A percentile compares a stretch with the other conserved stretches of the same genome.
These are phyloP conservation scores for Delia radicum DNA, from an alignment of 1,140 invertebrate genomes.

Conservation along the genomic window DNA sequence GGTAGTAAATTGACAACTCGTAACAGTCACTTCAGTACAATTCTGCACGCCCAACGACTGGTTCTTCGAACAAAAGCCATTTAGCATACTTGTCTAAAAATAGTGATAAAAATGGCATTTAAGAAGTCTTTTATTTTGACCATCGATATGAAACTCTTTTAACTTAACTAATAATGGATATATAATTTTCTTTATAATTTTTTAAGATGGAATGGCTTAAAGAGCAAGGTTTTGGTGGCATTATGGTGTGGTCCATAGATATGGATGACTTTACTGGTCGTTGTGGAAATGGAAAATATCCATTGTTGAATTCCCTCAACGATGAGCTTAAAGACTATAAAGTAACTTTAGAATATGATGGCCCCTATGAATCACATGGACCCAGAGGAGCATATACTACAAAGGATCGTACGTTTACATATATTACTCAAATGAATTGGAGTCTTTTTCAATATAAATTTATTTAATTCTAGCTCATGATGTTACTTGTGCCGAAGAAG, in stretches of 20 bases:
- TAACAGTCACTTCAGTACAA: no score
- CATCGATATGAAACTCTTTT: no score
- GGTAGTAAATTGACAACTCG: no score
- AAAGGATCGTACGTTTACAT: conserved; percentile 74
- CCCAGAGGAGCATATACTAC: conserved; percentile 77
- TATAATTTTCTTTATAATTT: background rate
- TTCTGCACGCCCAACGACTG: no score
- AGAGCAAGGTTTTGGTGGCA: conserved; percentile 90
- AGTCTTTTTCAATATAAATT: background rate
- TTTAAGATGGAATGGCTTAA: conserved; percentile 90
- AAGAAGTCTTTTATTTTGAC: no score
- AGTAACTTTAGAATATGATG: conserved; percentile 82
- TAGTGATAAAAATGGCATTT: no score
- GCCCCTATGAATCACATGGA: conserved; percentile 76
- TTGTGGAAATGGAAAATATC: conserved; percentile 89
- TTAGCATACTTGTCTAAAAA: no score
- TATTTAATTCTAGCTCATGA: conserved; percentile 70
- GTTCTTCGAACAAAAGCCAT: no score
- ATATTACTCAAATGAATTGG: background rate
- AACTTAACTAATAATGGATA: background rate
- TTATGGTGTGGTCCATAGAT: conserved; percentile 96
- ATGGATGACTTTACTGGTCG: conserved; percentile 92
- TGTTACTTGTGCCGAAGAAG: conserved; percentile 87
- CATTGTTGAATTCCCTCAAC: conserved; percentile 83
- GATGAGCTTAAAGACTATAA: conserved; percentile 81